Evolutionary conservation across 2,888 invertebrate genomes (phyloP), one percentile per base, ranked within the genome.

Genomic region (Seladonia tumulorum): DNA sequence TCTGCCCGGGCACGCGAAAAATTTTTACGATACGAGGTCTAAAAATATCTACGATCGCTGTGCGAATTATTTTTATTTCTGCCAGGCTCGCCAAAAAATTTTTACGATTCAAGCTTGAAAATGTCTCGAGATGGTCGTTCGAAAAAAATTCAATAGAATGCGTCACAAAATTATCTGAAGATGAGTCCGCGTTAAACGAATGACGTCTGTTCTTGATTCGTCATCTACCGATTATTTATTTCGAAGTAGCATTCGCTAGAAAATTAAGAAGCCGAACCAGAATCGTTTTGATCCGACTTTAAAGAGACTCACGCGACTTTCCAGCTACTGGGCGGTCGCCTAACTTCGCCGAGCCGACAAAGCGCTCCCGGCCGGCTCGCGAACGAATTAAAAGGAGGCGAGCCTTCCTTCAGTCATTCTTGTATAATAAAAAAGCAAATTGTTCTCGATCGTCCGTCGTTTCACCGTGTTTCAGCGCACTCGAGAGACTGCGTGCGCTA

Each of bases 401-500:
- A 66, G 18, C 53, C 66, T 66, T 22, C 66, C 66, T 66, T 66
- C 35, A 22, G 29, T 66, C 29, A 66, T 35, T 35, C 66, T 57
- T 53, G 22, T 53, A 53, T n/a, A n/a, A 12, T 22, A 7, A 25
- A 63, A 49, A 73, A 49, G 35, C 25, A 29, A n/a, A 82, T 78
- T 22, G 60, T 78, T 63, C 4, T 12, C 73, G 53, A 79, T 16
- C n/a, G 49, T 71, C 42, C 22, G 49, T 71, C 49, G 82, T 45
- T 25, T 49, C 72, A 22, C 53, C 16, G 45, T 10, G 57, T 53
- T 53, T 53, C 53, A 53, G 53, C 53, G n/a, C 22, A 53, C 78
- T 29, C 63, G 39, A 60, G 57, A 76, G 79, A 85, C 76, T 68
- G 85, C 83, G 75, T 66, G 85, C 49, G 84, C 84, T 79, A 85